A percentile compares a stretch with the other conserved stretches of the same genome.
Evolutionary conservation across 37 sponge, comb jelly and placozoan genomes (phyloP).

Genomic region (Aplysina aerophoba): DNA sequence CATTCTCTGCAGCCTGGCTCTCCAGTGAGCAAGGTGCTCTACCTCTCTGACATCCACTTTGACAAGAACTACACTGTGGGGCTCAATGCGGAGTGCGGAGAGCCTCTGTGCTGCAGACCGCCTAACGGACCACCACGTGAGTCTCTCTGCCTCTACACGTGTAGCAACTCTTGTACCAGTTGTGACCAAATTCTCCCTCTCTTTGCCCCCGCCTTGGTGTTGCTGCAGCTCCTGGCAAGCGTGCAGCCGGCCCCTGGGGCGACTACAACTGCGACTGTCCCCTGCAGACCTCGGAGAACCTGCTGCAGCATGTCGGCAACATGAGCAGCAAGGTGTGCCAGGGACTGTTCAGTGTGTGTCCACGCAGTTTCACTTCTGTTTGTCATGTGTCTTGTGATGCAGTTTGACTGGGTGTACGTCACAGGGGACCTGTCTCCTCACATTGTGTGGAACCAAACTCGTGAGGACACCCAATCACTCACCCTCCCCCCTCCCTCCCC

Average conservation of each 20-base stretch:
- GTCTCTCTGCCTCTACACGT: too few relatives aligned
- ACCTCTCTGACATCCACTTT: conserved; percentile 85
- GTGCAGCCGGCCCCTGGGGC: conserved; percentile 92
- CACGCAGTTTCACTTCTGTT: too few relatives aligned
- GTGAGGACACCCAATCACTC: conserved; percentile 58
- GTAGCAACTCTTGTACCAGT: too few relatives aligned
- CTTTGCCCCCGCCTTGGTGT: too few relatives aligned
- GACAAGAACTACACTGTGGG: conserved; percentile 85
- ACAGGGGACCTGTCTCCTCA: conserved; percentile 97
- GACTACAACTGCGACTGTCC: conserved; percentile 88
- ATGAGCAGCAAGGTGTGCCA: conserved; percentile 64
- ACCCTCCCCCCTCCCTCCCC: too few relatives aligned
- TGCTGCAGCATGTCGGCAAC: conserved; percentile 65
- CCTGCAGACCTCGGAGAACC: conserved; percentile 57
- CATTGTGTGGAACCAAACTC: conserved; percentile 94
- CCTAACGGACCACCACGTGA: conserved; percentile 53
- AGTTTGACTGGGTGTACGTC: conserved; percentile 89
- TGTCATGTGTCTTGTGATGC: too few relatives aligned
- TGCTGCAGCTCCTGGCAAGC: conserved; percentile 47
- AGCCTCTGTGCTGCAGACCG: conserved; percentile 91
- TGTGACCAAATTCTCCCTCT: too few relatives aligned
- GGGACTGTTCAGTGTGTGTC: too few relatives aligned
- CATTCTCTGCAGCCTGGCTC: conserved; percentile 64
- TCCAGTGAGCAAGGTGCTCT: conserved; percentile 65
- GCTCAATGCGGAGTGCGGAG: conserved; percentile 81